phyloP scores from a whole-genome alignment of 2,113 vertebrate genomes.

The Gymnogyps californianus region DNA sequence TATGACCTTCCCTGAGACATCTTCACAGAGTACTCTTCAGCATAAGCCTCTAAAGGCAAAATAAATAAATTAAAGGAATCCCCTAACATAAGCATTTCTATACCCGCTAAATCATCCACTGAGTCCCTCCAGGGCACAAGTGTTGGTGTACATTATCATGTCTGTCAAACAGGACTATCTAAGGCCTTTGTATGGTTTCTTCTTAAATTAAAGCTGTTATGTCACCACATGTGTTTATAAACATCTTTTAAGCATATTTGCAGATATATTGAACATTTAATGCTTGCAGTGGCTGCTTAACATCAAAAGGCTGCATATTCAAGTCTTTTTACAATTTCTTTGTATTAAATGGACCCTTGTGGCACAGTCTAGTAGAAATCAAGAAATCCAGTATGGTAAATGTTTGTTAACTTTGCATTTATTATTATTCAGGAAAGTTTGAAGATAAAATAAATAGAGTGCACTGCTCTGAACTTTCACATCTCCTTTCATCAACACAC shows the following conservation, averaged over 20 bases:
- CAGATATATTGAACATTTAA: not conserved
- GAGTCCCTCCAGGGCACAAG: not conserved
- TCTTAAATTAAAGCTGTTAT: not conserved
- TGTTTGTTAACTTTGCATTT: not conserved
- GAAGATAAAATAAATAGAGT: not conserved
- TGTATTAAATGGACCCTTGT: not conserved
- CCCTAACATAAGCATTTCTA: not conserved
- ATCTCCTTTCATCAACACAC: not conserved
- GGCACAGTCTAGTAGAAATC: not conserved
- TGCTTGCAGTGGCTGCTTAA: not conserved
- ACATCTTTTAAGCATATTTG: not conserved
- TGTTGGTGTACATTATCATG: not conserved
- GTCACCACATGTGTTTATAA: not conserved
- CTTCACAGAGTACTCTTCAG: not conserved
- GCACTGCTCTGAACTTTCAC: not conserved
- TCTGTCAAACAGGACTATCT: not conserved
- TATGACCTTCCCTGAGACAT: conserved; percentile 14
- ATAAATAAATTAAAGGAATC: conserved; percentile 23
- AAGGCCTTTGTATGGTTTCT: not conserved
- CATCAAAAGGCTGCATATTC: not conserved
- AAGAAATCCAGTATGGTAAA: not conserved
- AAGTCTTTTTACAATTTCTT: not conserved
- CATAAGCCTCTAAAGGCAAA: conserved; percentile 8
- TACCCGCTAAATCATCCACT: not conserved
- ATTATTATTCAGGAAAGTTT: not conserved